Evolutionary conservation across 2,888 invertebrate species (phyloP), one percentile per base, ranked within the genome.

Genomic region (Priocnemis perturbator): DNA sequence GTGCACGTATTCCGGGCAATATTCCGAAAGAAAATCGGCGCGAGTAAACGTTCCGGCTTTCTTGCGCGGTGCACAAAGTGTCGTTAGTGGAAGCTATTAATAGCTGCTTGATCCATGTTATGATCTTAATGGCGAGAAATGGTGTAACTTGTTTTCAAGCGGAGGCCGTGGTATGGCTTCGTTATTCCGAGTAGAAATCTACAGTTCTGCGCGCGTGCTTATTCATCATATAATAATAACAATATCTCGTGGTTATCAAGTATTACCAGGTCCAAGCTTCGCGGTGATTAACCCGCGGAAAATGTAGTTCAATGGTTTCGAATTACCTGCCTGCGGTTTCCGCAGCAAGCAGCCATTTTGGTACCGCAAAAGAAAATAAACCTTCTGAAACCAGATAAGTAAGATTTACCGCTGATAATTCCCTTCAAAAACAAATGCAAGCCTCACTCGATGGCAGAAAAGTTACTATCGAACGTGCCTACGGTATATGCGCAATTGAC

Each of bases 271-370:
- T 47, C 21, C 56, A 58, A 67, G 65, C 74, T 63, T 76, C 68
- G 74, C 70, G 72, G 72, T 81, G 81, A 81, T 81, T 81, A 81
- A 81, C 71, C 77, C 72, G 73, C 70, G 66, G 81, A 79, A 81
- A 81, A 81, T 81, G 73, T 81, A 82, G 81, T 71, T 73, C 82
- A 81, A 77, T 69, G 72, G 82, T 81, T 77, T 82, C 76, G 64
- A 30, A 58, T 81, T 81, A 79, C 81, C 63, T 64, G 68, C 37
- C 69, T 74, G 79, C 66, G 79, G 77, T 77, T 79, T 79, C 76
- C 74, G 74, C 60, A 67, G 62, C 53, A 66, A 44, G 71, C 74
- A 75, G 77, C 81, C 81, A 81, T 79, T 79, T 80, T 81, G 81
- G 79, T 81, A 74, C 77, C 79, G 69, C 80, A 76, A 71, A 69